Evolutionary conservation across 2,888 invertebrate genomes (phyloP).

Genomic region (Nomada hirtipes): DNA sequence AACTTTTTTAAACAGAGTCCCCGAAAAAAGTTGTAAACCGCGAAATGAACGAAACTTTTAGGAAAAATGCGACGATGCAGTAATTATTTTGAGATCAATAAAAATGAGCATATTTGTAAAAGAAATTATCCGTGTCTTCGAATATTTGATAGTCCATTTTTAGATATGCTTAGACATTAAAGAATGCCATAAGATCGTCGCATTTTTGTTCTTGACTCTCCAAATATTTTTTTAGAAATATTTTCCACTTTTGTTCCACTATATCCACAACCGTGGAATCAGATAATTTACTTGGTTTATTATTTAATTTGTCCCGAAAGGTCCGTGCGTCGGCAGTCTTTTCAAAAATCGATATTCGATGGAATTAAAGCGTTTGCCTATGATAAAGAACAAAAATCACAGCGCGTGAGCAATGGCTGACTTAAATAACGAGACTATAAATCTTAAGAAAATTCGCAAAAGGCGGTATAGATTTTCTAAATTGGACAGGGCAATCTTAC

Average conservation of each 20-base stretch:
- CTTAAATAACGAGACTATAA: not conserved
- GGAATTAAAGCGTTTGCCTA: not conserved
- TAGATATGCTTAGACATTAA: not conserved
- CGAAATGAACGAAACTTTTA: not conserved
- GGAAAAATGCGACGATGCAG: not conserved
- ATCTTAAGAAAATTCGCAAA: conserved; percentile 19
- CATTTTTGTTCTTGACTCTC: not conserved
- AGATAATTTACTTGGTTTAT: not conserved
- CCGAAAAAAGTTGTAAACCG: not conserved
- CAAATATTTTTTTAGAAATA: not conserved
- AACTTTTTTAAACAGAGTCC: not conserved
- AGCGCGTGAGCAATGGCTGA: not conserved
- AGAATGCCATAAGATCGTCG: not conserved
- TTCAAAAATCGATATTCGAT: not conserved
- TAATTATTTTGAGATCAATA: not conserved
- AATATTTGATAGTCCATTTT: not conserved
- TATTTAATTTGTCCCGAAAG: not conserved
- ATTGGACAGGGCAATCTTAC: conserved; percentile 29
- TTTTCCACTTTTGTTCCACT: not conserved
- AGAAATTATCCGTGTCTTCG: not conserved
- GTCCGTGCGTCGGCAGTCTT: conserved; percentile 11
- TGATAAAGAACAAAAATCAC: conserved; percentile 24
- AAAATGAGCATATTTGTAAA: not conserved
- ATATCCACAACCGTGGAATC: not conserved
- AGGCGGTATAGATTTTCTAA: not conserved